Base-by-base conservation (phyloP, 2,797 vertebrate species). In the Neomorphus geoffroyi region DNA sequence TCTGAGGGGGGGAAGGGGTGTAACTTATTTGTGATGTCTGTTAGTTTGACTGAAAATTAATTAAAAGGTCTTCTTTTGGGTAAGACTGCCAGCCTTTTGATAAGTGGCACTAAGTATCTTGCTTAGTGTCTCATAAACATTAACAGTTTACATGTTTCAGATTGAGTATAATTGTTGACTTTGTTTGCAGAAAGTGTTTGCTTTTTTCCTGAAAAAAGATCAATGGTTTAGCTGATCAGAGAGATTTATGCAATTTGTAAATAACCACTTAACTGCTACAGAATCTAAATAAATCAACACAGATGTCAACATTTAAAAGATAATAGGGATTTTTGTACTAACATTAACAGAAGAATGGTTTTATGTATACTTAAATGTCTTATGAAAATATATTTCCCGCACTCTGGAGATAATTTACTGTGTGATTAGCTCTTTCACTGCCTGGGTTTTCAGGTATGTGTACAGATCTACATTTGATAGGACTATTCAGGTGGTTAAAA, bases 401-500 rank as follows among this genome's bases (percentile, higher is more conserved):
- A 46, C 15, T 22, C 11, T 62, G 23, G 54, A 78, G 58, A 33
- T 69, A 86, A 60, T 73, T 86, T 50, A n/a, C 54, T 69, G n/a
- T 35, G 39, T 22, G 32, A 93, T 95, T 66, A 92, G 48, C 28
- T 69, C 28, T 45, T 86, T 51, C 61, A 57, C 41, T 80, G 65
- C 41, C 37, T n/a, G 22, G 35, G 33, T 51, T 43, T 92, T 86
- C 23, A 77, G 70, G 74, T 60, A 45, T 48, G 26, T 27, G 17
- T 83, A 37, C 28, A 46, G 32, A 33, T 30, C 35, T 81, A 51
- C 50, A 58, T 88, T 72, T 1, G 45, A 56, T 72, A 77, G 60
- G n/a, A 58, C 26, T 66, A 9, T 84, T 84, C 56, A 82, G 14
- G 71, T 86, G 48, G 62, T 93, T 94, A 88, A 94, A 94, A 86